These are phyloP conservation scores for Habroteleia sp. DNA, from an alignment of 2,888 invertebrate species.

Conservation along the genomic window DNA sequence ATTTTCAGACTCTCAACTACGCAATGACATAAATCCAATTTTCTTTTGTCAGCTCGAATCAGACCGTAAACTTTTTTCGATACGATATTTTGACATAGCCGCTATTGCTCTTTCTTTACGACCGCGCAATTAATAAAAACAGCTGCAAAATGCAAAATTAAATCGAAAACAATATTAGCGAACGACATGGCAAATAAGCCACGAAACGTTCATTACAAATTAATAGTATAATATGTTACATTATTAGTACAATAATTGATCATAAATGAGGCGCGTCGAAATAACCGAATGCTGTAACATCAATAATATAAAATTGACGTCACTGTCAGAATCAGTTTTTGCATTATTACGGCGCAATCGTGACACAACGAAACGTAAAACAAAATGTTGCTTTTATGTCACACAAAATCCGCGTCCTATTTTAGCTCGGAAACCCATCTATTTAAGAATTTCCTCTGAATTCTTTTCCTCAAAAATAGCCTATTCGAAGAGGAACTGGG, in stretches of 20 bases:
- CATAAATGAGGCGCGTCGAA: slow-evolving; percentile 20
- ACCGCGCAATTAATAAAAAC: slow-evolving; percentile 38
- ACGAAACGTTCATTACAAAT: slow-evolving; percentile 37
- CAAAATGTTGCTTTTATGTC: slow-evolving; percentile 29
- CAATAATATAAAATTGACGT: slow-evolving; percentile 45
- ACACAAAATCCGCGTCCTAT: slow-evolving; percentile 18
- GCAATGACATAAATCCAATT: slow-evolving; percentile 44
- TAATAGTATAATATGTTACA: slow-evolving; percentile 31
- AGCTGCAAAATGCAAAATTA: slow-evolving; percentile 24
- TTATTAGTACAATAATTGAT: slow-evolving; percentile 38
- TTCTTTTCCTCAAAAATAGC: slow-evolving; percentile 40
- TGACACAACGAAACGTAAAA: slow-evolving; percentile 19
- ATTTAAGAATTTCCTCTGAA: slow-evolving; percentile 47
- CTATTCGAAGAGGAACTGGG: slow-evolving; percentile 47
- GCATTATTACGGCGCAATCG: slow-evolving; percentile 21
- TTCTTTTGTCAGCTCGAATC: slow-evolving; percentile 44
- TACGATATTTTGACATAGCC: slow-evolving; percentile 16
- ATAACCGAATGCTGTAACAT: slow-evolving; percentile 13
- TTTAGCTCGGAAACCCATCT: slow-evolving; percentile 33
- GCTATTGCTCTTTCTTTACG: neutral
- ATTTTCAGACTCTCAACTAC: slow-evolving; percentile 32
- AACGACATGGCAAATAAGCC: slow-evolving; percentile 13
- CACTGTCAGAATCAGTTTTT: slow-evolving; percentile 28
- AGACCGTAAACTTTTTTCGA: slow-evolving; percentile 34
- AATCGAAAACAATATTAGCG: slow-evolving; percentile 26